A percentile compares a stretch with the other conserved stretches of the same genome.
phyloP scores from a whole-genome alignment of 1,140 invertebrate species.

The Homalodisca vitripennis region DNA sequence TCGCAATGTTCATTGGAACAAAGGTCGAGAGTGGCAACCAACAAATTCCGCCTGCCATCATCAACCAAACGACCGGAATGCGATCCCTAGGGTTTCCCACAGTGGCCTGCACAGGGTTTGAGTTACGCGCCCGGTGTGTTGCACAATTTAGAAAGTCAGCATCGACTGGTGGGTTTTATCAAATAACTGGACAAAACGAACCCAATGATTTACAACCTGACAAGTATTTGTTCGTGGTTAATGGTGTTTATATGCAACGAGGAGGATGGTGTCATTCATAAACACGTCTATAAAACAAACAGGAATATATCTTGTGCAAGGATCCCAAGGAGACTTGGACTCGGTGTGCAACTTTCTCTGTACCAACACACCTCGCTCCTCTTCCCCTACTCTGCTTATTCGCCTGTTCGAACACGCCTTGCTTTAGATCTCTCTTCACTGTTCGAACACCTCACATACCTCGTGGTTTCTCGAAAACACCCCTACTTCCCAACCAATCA shows the following conservation, averaged over 20 bases:
- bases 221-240: conserved; percentile 13
- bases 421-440: neutral
- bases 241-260: conserved; percentile 12
- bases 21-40: too few relatives aligned
- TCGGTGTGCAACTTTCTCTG: conserved; percentile 13
- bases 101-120: neutral
- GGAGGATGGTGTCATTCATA: conserved; percentile 9
- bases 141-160: conserved; percentile 6
- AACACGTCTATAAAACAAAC: conserved; percentile 17
- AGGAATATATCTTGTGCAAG: conserved; percentile 15
- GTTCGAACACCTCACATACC: too few relatives aligned
- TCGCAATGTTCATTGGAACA: too few relatives aligned
- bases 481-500: too few relatives aligned
- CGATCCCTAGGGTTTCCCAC: neutral
- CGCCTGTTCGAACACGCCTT: neutral
- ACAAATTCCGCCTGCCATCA: too few relatives aligned
- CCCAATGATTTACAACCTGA: conserved; percentile 13
- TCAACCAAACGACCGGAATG: too few relatives aligned
- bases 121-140: conserved; percentile 11
- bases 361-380: neutral
- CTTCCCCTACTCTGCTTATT: neutral
- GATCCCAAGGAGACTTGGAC: neutral
- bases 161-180: conserved; percentile 13
- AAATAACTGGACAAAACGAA: conserved; percentile 16
- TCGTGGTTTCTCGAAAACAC: too few relatives aligned